Evolutionary conservation across 2,113 vertebrate genomes (phyloP).

Genomic region (Phycodurus eques): DNA sequence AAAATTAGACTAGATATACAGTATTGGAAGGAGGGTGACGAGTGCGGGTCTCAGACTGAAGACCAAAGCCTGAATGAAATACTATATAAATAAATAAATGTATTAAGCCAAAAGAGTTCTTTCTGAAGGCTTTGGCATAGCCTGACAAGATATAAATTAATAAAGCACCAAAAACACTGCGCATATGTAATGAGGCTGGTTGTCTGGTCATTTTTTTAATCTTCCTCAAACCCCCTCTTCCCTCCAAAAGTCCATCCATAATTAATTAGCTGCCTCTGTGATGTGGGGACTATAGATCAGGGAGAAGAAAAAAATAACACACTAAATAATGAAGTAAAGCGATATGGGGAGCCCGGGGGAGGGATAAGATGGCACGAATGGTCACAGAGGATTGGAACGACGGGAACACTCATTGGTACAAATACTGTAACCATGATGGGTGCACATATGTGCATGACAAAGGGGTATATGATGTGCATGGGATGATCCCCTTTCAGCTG

Average conservation of each 20-base stretch:
- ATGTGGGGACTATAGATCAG: conserved; percentile 70
- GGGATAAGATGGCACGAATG: conserved; percentile 50
- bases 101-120: conserved; percentile 47
- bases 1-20: conserved; percentile 4
- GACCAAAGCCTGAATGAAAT: conserved; percentile 16
- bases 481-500: conserved; percentile 16
- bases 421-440: conserved; percentile 10
- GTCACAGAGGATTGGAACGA: conserved; percentile 32
- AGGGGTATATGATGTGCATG: conserved; percentile 12
- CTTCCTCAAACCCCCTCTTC: conserved; percentile 1
- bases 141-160: conserved; percentile 70
- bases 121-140: conserved; percentile 44
- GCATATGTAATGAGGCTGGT: conserved; percentile 62
- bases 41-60: conserved; percentile 21
- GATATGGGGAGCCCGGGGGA: conserved; percentile 48
- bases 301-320: conserved; percentile 63
- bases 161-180: conserved; percentile 63
- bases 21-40: neutral
- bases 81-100: conserved; percentile 61
- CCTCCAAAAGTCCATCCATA: conserved; percentile 57
- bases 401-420: conserved; percentile 38
- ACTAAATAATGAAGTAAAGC: conserved; percentile 72
- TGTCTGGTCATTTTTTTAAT: conserved; percentile 53
- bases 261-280: conserved; percentile 69
- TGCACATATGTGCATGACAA: conserved; percentile 18